These are phyloP conservation scores for Ceyx melanurus DNA, from an alignment of 2,113 vertebrate species.

Conservation along the genomic window DNA sequence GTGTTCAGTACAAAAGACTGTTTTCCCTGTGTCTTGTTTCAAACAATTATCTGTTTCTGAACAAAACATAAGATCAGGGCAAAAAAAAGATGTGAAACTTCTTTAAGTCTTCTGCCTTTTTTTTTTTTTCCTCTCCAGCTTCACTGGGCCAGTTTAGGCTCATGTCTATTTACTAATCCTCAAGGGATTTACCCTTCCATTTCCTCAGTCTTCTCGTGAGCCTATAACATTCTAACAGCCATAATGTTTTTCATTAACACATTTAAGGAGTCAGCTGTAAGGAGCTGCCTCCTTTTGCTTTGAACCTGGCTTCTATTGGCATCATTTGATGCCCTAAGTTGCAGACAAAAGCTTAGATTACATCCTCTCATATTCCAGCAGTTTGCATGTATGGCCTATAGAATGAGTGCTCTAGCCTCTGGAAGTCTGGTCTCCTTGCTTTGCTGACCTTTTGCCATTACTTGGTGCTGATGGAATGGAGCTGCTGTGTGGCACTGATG, in stretches of 20 bases:
- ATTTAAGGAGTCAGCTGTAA: neutral
- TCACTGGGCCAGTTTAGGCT: neutral
- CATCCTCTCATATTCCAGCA: neutral
- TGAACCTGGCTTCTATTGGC: neutral
- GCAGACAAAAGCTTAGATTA: neutral
- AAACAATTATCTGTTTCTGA: neutral
- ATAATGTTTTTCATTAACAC: neutral
- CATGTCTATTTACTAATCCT: neutral
- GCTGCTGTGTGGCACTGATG: neutral
- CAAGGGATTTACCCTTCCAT: neutral
- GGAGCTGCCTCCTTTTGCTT: neutral
- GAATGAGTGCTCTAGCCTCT: neutral
- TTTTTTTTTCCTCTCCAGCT: neutral
- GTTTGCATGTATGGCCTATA: neutral
- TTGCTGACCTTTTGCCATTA: neutral
- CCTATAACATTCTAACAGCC: neutral
- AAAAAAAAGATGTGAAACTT: neutral
- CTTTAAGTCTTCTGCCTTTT: neutral
- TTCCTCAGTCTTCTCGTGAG: neutral
- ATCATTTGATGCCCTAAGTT: neutral
- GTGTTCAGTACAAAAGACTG: neutral
- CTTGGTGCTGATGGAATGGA: neutral
- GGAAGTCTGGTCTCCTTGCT: rapidly evolving
- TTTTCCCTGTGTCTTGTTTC: neutral
- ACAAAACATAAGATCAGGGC: neutral